phyloP scores from a whole-genome alignment of 2,888 invertebrate species.

The Omphaloscelis lunosa region DNA sequence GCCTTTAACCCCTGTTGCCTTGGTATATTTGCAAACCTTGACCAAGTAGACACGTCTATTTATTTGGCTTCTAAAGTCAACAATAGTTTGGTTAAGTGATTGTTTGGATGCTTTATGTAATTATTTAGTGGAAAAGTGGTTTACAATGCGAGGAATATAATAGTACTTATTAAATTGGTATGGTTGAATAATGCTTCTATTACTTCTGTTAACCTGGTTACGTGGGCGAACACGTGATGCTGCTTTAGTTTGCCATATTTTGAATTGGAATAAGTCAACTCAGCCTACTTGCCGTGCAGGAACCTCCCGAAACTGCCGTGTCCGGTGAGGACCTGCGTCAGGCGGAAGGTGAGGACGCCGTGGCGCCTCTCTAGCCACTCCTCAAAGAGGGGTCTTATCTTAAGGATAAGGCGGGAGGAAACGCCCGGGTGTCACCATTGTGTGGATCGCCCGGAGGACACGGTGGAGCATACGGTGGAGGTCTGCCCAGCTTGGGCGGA shows the following conservation, averaged over 20 bases:
- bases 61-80: constrained; percentile 36
- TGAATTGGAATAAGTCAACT: neutral
- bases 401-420: too few relatives aligned
- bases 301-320: too few relatives aligned
- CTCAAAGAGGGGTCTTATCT: too few relatives aligned
- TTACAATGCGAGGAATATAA: constrained; percentile 42
- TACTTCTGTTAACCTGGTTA: constrained; percentile 56
- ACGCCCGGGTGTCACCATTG: too few relatives aligned
- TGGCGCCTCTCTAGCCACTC: too few relatives aligned
- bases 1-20: constrained; percentile 21
- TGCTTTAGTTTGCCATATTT: constrained; percentile 14
- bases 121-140: constrained; percentile 7
- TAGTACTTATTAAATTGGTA: constrained; percentile 22
- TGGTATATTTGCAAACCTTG: constrained; percentile 54
- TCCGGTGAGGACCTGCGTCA: too few relatives aligned
- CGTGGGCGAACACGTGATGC: constrained; percentile 8
- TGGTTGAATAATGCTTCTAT: constrained; percentile 47
- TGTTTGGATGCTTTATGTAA: constrained; percentile 27
- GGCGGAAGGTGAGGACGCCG: too few relatives aligned
- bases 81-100: constrained; percentile 30
- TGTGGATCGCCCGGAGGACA: too few relatives aligned
- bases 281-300: too few relatives aligned
- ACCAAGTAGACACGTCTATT: constrained; percentile 17
- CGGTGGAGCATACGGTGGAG: too few relatives aligned
- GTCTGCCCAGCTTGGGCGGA: too few relatives aligned